Percentiles rank a stretch among this genome's conserved stretches.
phyloP scores from a whole-genome alignment of 2,797 vertebrate species.

The Microctenopoma lineatum region DNA sequence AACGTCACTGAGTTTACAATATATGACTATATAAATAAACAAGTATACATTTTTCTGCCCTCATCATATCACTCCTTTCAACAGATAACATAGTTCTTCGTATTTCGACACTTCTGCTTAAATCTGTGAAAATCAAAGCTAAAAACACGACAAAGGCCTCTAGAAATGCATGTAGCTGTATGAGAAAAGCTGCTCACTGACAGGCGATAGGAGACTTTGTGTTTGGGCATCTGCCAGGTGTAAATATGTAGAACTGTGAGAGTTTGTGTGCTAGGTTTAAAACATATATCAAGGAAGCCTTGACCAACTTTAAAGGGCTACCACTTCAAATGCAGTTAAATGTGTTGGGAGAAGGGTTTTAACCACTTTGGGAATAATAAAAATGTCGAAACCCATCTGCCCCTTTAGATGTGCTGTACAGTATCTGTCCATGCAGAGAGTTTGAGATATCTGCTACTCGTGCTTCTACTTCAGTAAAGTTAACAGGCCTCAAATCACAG shows the following conservation, averaged over 20 bases:
- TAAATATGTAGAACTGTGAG: neutral
- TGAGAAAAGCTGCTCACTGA: neutral
- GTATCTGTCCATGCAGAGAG: neutral
- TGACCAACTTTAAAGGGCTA: neutral
- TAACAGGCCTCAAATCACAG: neutral
- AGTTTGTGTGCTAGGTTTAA: neutral
- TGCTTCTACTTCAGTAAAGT: neutral
- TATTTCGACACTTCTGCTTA: neutral
- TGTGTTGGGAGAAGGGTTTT: neutral
- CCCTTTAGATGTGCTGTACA: no score
- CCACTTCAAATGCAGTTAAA: neutral
- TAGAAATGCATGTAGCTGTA: neutral
- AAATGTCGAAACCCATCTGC: neutral
- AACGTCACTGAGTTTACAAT: neutral
- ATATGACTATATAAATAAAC: neutral
- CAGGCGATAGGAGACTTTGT: neutral
- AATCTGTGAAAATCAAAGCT: constrained; percentile 1
- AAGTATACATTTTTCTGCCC: constrained; percentile 1
- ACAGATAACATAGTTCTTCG: neutral
- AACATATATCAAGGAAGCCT: neutral
- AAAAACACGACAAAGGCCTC: neutral
- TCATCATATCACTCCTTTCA: neutral
- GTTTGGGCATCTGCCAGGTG: neutral
- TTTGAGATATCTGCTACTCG: neutral
- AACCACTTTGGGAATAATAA: neutral